These are phyloP conservation scores for Eristalis tenax DNA, from an alignment of 2,888 invertebrate genomes.

Conservation along the genomic window DNA sequence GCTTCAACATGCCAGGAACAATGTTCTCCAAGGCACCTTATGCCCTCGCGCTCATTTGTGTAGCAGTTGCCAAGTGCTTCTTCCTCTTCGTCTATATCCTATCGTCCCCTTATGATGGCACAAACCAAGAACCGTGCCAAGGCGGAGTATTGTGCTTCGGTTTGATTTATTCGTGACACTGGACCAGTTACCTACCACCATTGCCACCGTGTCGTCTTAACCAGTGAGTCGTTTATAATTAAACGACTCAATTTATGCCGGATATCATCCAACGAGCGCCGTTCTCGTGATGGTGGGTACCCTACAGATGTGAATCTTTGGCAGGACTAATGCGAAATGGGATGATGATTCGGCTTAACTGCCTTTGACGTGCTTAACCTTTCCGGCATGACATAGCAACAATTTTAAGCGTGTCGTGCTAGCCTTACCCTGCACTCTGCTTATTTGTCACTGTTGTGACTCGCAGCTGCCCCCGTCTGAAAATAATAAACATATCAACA, in stretches of 20 bases:
- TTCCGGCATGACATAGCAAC: conserved; percentile 51
- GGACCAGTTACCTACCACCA: conserved; percentile 46
- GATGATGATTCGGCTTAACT: conserved; percentile 60
- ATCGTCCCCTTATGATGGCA: not conserved
- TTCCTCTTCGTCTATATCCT: conserved; percentile 4
- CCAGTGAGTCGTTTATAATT: conserved; percentile 67
- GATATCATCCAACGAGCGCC: conserved; percentile 7
- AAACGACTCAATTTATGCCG: conserved; percentile 67
- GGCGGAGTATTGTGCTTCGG: conserved; percentile 32
- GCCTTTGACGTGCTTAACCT: conserved; percentile 65
- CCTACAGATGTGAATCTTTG: conserved; percentile 39
- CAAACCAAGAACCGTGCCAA: conserved; percentile 12
- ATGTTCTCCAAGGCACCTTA: conserved; percentile 49
- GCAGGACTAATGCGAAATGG: conserved; percentile 44
- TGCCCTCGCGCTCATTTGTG: conserved; percentile 59
- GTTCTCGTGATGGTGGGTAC: not conserved
- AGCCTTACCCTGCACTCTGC: conserved; percentile 4
- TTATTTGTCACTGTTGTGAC: not conserved
- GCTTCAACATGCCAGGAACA: conserved; percentile 47
- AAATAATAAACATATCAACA: conserved; percentile 41
- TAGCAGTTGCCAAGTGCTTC: conserved; percentile 51
- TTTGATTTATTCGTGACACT: conserved; percentile 68
- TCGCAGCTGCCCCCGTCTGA: too few species aligned
- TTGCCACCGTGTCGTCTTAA: conserved; percentile 18
- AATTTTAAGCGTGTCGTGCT: conserved; percentile 23